A percentile compares a stretch with the other conserved stretches of the same genome.
Conservation (phyloP, 1,140 invertebrate species). For the fruit fly (Drosophila melanogaster) region DNA sequence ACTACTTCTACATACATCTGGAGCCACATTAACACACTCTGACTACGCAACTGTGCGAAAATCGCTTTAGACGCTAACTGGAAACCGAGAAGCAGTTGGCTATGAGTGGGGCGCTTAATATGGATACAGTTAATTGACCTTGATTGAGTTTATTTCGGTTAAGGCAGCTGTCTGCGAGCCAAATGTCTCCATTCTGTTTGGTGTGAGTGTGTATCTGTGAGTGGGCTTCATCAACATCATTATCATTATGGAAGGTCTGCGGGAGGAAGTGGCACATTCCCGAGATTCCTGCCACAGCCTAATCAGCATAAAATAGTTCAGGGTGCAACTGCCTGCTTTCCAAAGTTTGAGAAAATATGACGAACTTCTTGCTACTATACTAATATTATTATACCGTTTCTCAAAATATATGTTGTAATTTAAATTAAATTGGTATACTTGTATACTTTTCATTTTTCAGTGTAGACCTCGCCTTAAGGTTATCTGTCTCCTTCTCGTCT, state of each 20-base stretch:
- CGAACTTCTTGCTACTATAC: background rate
- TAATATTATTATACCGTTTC: too few species aligned
- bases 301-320: slow-evolving; percentile 29
- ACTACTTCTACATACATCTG: slow-evolving; percentile 21
- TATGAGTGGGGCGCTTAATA: slow-evolving; percentile 61
- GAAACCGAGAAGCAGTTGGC: slow-evolving; percentile 28
- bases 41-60: slow-evolving; percentile 55
- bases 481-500: slow-evolving; percentile 26
- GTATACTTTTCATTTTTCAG: background rate
- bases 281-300: slow-evolving; percentile 4
- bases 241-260: slow-evolving; percentile 9
- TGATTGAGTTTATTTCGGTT: slow-evolving; percentile 77
- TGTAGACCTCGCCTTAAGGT: slow-evolving; percentile 14
- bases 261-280: slow-evolving; percentile 7
- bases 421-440: too few species aligned
- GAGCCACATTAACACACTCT: slow-evolving; percentile 42
- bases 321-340: slow-evolving; percentile 6
- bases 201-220: slow-evolving; percentile 1
- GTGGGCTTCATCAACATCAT: slow-evolving; percentile 15
- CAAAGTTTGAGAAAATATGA: background rate
- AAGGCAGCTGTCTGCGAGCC: slow-evolving; percentile 29
- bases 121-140: slow-evolving; percentile 84
- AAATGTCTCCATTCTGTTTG: slow-evolving; percentile 22
- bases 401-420: too few species aligned
- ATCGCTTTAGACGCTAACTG: slow-evolving; percentile 49